Base-by-base conservation (phyloP, 2,888 invertebrate genomes). In the Hypomecis punctinalis region DNA sequence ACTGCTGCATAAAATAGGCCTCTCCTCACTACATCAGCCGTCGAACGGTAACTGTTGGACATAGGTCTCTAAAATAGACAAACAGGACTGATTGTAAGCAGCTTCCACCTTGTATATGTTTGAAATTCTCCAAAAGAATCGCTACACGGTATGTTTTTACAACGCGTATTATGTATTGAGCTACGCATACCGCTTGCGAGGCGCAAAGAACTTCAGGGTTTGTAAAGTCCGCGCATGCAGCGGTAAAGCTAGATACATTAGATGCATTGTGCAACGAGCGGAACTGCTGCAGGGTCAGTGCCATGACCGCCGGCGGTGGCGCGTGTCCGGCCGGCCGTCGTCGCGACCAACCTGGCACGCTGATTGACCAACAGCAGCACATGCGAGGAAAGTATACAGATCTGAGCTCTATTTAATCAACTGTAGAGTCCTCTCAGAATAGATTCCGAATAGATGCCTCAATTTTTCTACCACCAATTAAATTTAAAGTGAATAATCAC, bases 271-370 rank as follows among this genome's bases (percentile, higher is more conserved):
- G 82, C 85, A 84, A 70, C 81, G 83, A 76, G 79, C 76, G 89
- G 84, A 89, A 89, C 89, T 73, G 71, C 60, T 67, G 76, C 83
- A 86, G 86, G 89, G 88, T 89, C 89, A 88, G 84, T 88, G 88
- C 82, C 85, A 81, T 78, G 82, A 75, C 72, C 84, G 81, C 70
- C 80, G 75, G 84, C 81, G 84, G 74, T 80, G 76, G 84, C 81
- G 86, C 86, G 82, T 89, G 80, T 75, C 82, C 13, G 23, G 42
- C 23, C 43, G 37, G 36, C 36, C 49, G 49, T 37, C 11, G 39
- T 39, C 9, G 49, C 49, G 8, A 37, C 36, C 37, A 51, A 39
- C 39, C 7, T 48, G n/a, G 1, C 9, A 47, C 35, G 35, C 47
- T 33, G 33, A 47, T 10, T 35, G 2, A 46, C 46, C 46, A 46